Base-by-base conservation (phyloP, 2,113 vertebrate genomes). In the Puntigrus tetrazona region DNA sequence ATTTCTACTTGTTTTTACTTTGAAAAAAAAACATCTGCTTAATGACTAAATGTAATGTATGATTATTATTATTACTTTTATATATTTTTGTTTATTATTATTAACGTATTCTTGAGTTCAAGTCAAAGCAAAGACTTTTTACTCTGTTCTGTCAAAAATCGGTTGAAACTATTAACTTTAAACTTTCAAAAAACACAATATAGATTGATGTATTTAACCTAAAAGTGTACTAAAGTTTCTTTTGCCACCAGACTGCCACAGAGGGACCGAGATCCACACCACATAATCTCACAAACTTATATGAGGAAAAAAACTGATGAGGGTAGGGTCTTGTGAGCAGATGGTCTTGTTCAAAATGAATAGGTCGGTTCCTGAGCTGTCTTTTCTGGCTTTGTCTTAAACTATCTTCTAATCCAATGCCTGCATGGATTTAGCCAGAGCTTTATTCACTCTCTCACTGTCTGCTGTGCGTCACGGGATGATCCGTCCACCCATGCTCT, bases 341-440 rank as follows among this genome's bases (percentile, higher is more conserved):
- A 52, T 70, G 63, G 63, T 31, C 7, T 38, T 29, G 31, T 22
- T 11, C 41, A 41, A 34, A 73, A 67, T 59, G 5, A 78, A 85
- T 47, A 16, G 52, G 77, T 31, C 18, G 7, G 75, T 41, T 80
- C 57, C 18, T 18, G 2, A 55, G 29, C 27, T 31, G 22, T 27
- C 29, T 76, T 9, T 52, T 38, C 41, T 50, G 67, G 16, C 65
- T 67, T 34, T 34, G 25, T 61, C 45, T 75, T 83, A 59, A 34
- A 55, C 20, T 2, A 63, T 25, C 77, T 79, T 16, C 43, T 75
- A 80, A 86, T 55, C 72, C 43, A 82, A 16, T 45, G 59, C 47
- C 59, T 55, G 43, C 20, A 67, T 29, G 81, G 69, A 74, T 83
- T 75, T 50, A 59, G 31, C 31, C 18, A 47, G 52, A 57, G 69